Base-by-base conservation (phyloP, 1,140 invertebrate genomes). In the Idris sp. region DNA sequence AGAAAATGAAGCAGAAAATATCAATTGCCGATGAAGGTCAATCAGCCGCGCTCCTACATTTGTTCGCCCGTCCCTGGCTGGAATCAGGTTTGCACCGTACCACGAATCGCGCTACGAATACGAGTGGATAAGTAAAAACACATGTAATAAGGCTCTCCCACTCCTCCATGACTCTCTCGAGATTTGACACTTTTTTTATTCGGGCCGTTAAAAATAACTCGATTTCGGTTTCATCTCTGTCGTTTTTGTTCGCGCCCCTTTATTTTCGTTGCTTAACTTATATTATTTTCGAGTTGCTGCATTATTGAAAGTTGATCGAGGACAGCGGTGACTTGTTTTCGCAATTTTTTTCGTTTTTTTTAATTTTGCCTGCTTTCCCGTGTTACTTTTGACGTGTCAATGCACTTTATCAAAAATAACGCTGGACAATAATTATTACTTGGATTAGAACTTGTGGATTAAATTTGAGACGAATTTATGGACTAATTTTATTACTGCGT, bases 261-360 rank as follows among this genome's bases (percentile, higher is more conserved):
- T 43, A 30, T 65, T 65, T 53, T 26, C 9, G 43, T 28, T 15
- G 31, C 15, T 59, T 36, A 3, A 8, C 59, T n/a, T n/a, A n/a
- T n/a, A n/a, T 35, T 54, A 64, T 44, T 49, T 53, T 53, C 38
- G 41, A 41, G 19, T 19, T 0, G 22, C 9, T 26, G 22, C 28
- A 64, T 64, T 64, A 64, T 69, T 28, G 54, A 59, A 69, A 69
- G 65, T 69, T 49, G 44, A 68, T 68, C 33, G 43, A 58, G 49
- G 62, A 51, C 44, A 51, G 13, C 14, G 25, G 26, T 30, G 38
- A 43, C 46, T 64, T 43, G 36, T 51, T 51, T 53, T 51, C 36
- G 58, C n/a, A n/a, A n/a, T n/a, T n/a, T n/a, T n/a, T n/a, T 62
- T 48, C 11, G 33, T 33, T 51, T 31, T 41, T 25, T 15, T 31